These are phyloP conservation scores for Athalia rosae DNA, from an alignment of 2,888 invertebrate genomes.

Conservation along the genomic window DNA sequence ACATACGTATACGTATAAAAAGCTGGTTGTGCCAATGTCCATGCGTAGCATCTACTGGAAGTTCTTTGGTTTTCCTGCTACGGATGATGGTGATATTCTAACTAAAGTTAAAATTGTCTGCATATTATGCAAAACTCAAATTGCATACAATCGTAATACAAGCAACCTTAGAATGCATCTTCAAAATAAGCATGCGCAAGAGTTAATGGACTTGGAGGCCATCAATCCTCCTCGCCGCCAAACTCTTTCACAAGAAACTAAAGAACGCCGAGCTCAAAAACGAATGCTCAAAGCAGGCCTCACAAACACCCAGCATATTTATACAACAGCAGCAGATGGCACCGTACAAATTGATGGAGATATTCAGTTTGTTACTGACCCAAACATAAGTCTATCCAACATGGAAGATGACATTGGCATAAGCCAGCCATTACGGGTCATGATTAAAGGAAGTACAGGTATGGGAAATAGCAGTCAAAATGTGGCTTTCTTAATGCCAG, in stretches of 20 bases:
- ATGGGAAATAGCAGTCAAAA: conserved; percentile 60
- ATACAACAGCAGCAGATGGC: conserved; percentile 71
- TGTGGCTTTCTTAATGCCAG: conserved; percentile 66
- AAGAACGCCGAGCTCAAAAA: conserved; percentile 67
- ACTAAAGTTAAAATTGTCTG: conserved; percentile 75
- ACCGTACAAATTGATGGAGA: conserved; percentile 72
- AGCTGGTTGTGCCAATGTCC: conserved; percentile 74
- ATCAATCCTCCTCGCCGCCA: conserved; percentile 66
- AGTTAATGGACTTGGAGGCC: conserved; percentile 69
- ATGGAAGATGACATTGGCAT: conserved; percentile 68
- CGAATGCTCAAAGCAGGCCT: conserved; percentile 65
- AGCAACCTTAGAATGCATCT: conserved; percentile 75
- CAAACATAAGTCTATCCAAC: conserved; percentile 66
- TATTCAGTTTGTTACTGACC: conserved; percentile 72
- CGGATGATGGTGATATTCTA: conserved; percentile 72
- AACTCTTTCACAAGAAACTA: conserved; percentile 64
- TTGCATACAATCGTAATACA: conserved; percentile 75
- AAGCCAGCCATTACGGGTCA: conserved; percentile 62
- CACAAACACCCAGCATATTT: conserved; percentile 65
- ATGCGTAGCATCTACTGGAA: conserved; percentile 76
- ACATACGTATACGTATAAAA: conserved; percentile 72
- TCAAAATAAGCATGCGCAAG: conserved; percentile 73
- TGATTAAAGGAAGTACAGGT: conserved; percentile 60
- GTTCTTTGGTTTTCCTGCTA: conserved; percentile 75
- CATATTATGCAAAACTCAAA: conserved; percentile 74